These are phyloP conservation scores for Mylabris sibirica DNA, from an alignment of 2,888 invertebrate species.

Conservation along the genomic window DNA sequence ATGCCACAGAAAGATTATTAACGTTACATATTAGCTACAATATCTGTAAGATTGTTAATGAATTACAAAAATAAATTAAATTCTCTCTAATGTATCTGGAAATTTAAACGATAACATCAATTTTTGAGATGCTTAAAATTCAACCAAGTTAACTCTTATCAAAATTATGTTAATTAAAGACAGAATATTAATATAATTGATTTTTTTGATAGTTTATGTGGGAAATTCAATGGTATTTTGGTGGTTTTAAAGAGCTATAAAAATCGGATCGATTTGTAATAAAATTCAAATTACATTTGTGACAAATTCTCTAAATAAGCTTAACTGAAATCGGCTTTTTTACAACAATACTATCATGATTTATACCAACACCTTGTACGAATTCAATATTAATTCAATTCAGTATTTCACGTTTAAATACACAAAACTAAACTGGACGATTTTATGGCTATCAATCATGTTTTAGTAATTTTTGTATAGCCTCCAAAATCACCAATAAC, in stretches of 20 bases:
- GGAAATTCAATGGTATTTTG: background rate
- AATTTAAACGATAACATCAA: too few relatives aligned
- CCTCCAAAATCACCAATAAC: background rate
- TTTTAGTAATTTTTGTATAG: background rate
- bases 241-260: background rate
- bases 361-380: background rate
- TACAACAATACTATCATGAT: background rate
- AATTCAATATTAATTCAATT: background rate
- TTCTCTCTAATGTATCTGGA: background rate
- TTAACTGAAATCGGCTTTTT: background rate
- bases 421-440: background rate
- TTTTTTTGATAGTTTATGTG: background rate
- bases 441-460: background rate
- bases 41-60: background rate
- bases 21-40: background rate
- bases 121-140: too few relatives aligned
- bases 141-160: too few relatives aligned
- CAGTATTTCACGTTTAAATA: background rate
- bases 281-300: background rate
- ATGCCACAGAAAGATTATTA: background rate
- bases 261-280: background rate
- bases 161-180: too few relatives aligned
- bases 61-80: background rate
- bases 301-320: background rate
- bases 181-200: background rate